Base-by-base conservation (phyloP, 2,113 vertebrate species). In the Hiodon tergisus region DNA sequence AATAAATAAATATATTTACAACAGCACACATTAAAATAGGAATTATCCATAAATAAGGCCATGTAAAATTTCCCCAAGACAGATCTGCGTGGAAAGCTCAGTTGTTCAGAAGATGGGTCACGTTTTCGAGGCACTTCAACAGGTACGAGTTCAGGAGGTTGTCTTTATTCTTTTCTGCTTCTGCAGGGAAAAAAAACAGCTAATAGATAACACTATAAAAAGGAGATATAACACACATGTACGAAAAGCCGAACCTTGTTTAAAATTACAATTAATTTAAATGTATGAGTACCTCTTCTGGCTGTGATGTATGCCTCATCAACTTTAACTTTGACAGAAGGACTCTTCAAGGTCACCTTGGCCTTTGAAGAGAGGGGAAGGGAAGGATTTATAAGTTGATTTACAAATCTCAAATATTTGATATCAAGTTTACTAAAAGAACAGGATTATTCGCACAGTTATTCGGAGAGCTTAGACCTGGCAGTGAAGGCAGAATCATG, bases 311-410 rank as follows among this genome's bases (percentile, higher is more conserved):
- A 92, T 0, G 94, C 93, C 75, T 94, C 93, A 75, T 98, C 93
- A 76, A 98, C 88, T 89, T 85, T 94, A 83, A 94, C 85, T 83
- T 90, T 93, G 86, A 98, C 85, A 13, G 91, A 92, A 62, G 94
- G 93, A 84, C 91, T 95, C 88, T 96, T 99, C 90, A 99, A 89
- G 83, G 86, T 89, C 54, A 93, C 91, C 89, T 96, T 98, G 69
- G 96, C 97, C 97, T 99, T 86, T 67, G 80, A 16, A 78, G 70
- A 68, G 54, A 67, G 82, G 85, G 81, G 76, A 1, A 53, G 31
- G 31, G 31, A 31, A 31, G 31, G 31, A 31, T 31, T 31, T 31
- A 31, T 31, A 31, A 31, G 31, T 31, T 31, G 31, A 31, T 31
- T 31, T 31, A 31, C 31, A 31, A 31, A 31, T 31, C 31, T 31